phyloP scores from a whole-genome alignment of 2,797 vertebrate species.

The Phaenicophaeus curvirostris region DNA sequence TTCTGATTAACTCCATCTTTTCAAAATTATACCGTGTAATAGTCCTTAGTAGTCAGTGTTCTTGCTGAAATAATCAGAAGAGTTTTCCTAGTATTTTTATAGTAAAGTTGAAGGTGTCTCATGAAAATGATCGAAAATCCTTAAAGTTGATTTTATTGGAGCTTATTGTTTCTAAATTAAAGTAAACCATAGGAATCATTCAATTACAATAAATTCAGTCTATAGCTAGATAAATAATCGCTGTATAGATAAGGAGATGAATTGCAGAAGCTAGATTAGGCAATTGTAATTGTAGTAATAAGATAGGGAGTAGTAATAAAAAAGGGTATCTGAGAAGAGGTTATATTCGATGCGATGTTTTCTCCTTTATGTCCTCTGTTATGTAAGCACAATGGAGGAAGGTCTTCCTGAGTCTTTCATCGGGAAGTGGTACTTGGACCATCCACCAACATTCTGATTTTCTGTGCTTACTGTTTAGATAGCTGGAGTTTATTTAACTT shows the following conservation, averaged over 20 bases:
- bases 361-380: conserved; percentile 55
- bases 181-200: background rate
- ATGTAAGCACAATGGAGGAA: conserved; percentile 3
- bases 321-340: background rate
- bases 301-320: background rate
- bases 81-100: background rate
- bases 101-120: background rate
- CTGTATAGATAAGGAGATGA: background rate
- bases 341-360: background rate
- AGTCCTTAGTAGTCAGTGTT: background rate
- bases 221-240: background rate
- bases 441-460: background rate
- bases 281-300: background rate
- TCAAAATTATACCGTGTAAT: background rate
- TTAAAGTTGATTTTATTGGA: background rate
- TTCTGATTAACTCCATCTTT: background rate
- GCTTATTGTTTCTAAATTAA: background rate
- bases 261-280: background rate
- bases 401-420: background rate
- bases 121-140: background rate
- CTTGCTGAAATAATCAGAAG: background rate
- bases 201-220: background rate
- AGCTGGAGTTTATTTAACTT: background rate
- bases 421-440: background rate
- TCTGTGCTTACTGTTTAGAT: background rate